Evolutionary conservation across 2,113 vertebrate genomes (phyloP), one percentile per base, ranked within the genome.

Genomic region (Serranochromis macrocephalus): DNA sequence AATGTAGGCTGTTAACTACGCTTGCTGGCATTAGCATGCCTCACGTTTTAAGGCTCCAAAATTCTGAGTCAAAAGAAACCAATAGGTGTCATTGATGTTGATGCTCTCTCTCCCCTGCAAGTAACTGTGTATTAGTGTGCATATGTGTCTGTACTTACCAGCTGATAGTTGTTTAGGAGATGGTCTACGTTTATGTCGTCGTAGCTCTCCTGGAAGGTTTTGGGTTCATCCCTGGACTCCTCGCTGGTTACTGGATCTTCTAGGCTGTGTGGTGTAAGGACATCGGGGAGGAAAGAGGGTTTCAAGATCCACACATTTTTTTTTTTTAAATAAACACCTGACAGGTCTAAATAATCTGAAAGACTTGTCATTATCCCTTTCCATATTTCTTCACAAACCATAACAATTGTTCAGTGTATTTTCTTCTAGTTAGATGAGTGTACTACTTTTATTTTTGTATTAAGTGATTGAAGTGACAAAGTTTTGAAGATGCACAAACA

Each of bases 161-260:
- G 83, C 73, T 97, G 97, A 88, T 97, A 93, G 94, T 94, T 96
- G 91, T 96, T 97, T 61, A 97, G 95, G 84, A 98, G 94, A 40
- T 97, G 97, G 91, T 97, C 96, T 93, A 97, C 93, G 49, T 95
- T 96, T 88, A 96, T 80, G 82, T 96, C 95, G 11, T 97, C 97
- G 19, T 98, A 97, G 96, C 93, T 98, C 96, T 97, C 97, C 91
- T 96, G 97, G 93, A 97, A 96, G 36, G 96, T 40, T 87, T 58
- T 94, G 66, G 97, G 95, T 80, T 98, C 97, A 49, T 96, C 96
- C 84, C 97, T 93, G 88, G 96, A 92, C 86, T 98, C 97, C 63
- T 98, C 97, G 26, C 93, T 97, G 85, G 94, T 84, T 42, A 85
- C 93, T 10, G 96, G 92, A 81, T 98, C 97, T 95, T 98, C 97